A percentile compares a stretch with the other conserved stretches of the same genome.
These are phyloP conservation scores for Sarcophaga peregrina DNA, from an alignment of 1,140 invertebrate species.

Conservation along the genomic window DNA sequence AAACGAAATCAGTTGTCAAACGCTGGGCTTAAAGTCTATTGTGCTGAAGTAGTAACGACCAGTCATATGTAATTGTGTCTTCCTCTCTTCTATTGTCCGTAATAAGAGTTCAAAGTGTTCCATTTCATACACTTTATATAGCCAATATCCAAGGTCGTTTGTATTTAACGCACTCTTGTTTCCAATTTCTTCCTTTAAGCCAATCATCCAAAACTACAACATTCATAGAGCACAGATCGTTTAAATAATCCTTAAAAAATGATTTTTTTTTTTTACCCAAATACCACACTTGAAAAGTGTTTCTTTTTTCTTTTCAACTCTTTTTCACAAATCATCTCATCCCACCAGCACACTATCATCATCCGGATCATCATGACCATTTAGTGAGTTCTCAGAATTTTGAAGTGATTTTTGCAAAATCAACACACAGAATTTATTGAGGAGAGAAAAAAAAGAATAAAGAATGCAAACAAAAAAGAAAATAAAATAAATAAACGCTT, in stretches of 20 bases:
- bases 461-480: neutral
- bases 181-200: neutral
- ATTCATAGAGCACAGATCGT: neutral
- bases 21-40: no score
- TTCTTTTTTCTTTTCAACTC: neutral
- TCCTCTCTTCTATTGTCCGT: neutral
- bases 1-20: no score
- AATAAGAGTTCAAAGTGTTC: neutral
- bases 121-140: neutral
- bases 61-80: no score
- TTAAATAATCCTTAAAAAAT: neutral
- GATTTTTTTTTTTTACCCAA: neutral
- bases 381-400: neutral
- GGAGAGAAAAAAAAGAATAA: neutral
- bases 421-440: constrained; percentile 25
- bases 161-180: neutral
- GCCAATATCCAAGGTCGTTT: neutral
- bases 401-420: constrained; percentile 9
- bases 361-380: neutral
- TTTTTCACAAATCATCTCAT: neutral
- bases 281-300: neutral
- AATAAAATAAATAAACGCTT: neutral
- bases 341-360: no score
- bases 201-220: neutral
- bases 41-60: no score